Evolutionary conservation across 1,140 invertebrate species (phyloP).

Genomic region (Augochlora pura): DNA sequence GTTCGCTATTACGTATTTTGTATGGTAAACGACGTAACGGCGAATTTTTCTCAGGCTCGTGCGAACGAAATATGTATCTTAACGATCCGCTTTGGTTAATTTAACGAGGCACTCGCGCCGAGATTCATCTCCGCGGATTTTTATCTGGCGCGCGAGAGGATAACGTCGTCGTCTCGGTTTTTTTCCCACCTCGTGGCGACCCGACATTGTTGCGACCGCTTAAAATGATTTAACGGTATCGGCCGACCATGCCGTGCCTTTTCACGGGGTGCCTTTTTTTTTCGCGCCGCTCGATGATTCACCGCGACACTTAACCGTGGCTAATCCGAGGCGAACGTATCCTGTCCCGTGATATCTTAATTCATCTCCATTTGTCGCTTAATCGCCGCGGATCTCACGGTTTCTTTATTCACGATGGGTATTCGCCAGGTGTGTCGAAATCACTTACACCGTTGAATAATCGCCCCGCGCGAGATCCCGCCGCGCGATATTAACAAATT

Average conservation of each 20-base stretch:
- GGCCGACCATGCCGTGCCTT: too few species aligned
- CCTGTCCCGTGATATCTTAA: background rate
- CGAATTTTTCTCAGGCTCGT: constrained; percentile 16
- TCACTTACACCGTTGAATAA: too few species aligned
- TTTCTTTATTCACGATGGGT: too few species aligned
- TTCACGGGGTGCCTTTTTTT: too few species aligned
- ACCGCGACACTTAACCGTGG: background rate
- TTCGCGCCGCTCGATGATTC: background rate
- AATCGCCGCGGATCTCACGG: too few species aligned
- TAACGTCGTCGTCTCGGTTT: constrained; percentile 5
- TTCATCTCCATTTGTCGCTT: background rate
- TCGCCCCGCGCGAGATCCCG: too few species aligned
- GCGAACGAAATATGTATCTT: constrained; percentile 44
- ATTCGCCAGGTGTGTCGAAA: too few species aligned
- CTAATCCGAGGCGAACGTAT: background rate
- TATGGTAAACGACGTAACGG: constrained; percentile 44
- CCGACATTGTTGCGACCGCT: constrained; percentile 14
- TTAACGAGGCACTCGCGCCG: constrained; percentile 34
- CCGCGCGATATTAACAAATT: too few species aligned
- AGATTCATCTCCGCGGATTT: constrained; percentile 37
- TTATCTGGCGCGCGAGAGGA: constrained; percentile 31
- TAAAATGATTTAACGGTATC: constrained; percentile 45
- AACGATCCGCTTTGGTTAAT: constrained; percentile 39
- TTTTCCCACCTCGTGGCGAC: background rate
- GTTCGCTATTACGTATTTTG: constrained; percentile 31